A percentile compares a stretch with the other conserved stretches of the same genome.
Evolutionary conservation across 1,140 invertebrate species (phyloP).

Genomic region (Drosophila sproati): DNA sequence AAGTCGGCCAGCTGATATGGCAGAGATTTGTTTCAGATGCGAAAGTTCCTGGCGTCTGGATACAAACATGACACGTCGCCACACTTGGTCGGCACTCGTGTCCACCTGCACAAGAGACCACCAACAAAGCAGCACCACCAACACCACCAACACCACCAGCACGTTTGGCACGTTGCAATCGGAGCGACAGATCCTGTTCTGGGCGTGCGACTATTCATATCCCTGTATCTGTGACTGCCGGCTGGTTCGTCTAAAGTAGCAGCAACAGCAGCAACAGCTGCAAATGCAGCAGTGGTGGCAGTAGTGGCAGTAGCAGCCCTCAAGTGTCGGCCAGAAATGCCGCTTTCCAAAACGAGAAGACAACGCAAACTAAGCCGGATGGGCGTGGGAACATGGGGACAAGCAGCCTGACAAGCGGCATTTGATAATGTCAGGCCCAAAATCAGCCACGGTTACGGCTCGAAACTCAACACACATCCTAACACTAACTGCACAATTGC

Average conservation of each 20-base stretch:
- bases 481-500: slow-evolving; percentile 53
- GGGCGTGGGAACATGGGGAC: not conserved
- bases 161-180: slow-evolving; percentile 41
- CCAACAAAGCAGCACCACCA: not conserved
- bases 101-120: slow-evolving; percentile 44
- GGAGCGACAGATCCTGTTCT: slow-evolving; percentile 44
- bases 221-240: slow-evolving; percentile 29
- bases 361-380: slow-evolving; percentile 20
- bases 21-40: slow-evolving; percentile 30
- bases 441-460: slow-evolving; percentile 57
- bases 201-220: not conserved
- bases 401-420: slow-evolving; percentile 62
- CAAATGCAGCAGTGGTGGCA: slow-evolving; percentile 7
- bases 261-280: slow-evolving; percentile 44
- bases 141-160: slow-evolving; percentile 12
- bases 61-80: slow-evolving; percentile 75
- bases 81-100: slow-evolving; percentile 65
- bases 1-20: slow-evolving; percentile 21
- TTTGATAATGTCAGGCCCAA: slow-evolving; percentile 79
- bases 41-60: slow-evolving; percentile 39
- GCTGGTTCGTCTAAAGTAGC: slow-evolving; percentile 56
- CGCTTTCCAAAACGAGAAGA: slow-evolving; percentile 34
- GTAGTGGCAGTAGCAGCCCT: slow-evolving; percentile 11
- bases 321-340: slow-evolving; percentile 30
- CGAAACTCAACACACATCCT: not conserved